Conservation (phyloP, 2,113 vertebrate genomes). For the Craseonycteris thonglongyai region DNA sequence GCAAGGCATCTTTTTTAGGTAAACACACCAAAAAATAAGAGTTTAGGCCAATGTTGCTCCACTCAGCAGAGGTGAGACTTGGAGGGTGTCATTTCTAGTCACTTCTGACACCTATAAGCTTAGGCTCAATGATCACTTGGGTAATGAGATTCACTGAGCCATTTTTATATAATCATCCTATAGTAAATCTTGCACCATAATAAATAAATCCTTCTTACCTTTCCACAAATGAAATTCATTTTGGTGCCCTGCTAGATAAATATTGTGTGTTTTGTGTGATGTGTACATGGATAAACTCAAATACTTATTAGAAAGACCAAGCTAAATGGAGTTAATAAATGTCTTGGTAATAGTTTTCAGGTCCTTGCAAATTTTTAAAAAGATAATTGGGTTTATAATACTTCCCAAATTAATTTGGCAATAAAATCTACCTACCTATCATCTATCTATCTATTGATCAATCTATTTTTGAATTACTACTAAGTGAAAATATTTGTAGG, state of each 20-base stretch:
- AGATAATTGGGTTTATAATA: not conserved
- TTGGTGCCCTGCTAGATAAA: not conserved
- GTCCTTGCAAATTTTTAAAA: not conserved
- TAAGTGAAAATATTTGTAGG: not conserved
- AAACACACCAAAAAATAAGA: too few species aligned
- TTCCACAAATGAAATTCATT: not conserved
- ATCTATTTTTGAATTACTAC: not conserved
- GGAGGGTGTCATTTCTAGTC: not conserved
- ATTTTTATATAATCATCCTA: not conserved
- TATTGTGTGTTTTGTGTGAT: not conserved
- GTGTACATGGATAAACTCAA: not conserved
- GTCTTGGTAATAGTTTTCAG: not conserved
- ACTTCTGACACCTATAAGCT: not conserved
- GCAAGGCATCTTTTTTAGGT: too few species aligned
- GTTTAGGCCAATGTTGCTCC: accelerated
- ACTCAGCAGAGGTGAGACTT: not conserved
- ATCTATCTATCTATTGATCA: not conserved
- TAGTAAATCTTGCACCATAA: not conserved
- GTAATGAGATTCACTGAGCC: not conserved
- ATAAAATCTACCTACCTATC: not conserved
- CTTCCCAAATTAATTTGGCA: not conserved
- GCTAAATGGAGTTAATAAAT: not conserved
- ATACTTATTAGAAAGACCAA: not conserved
- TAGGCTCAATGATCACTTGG: too few species aligned
- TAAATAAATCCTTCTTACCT: not conserved